Base-by-base conservation (phyloP, 2,888 invertebrate genomes). In the Smittia sp. region DNA sequence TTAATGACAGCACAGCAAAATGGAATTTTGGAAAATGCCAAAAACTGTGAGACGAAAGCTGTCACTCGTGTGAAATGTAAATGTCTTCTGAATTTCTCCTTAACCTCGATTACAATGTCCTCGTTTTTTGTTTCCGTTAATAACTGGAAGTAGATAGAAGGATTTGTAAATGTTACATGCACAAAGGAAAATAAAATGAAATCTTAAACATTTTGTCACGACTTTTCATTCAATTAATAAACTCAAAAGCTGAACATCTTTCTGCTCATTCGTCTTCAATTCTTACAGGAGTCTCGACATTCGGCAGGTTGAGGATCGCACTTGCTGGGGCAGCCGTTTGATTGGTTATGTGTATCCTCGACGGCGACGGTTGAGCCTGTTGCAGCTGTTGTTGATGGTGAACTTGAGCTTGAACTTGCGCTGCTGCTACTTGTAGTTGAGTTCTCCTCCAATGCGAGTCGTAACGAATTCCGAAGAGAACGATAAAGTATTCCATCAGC, bases 401-500 rank as follows among this genome's bases (percentile, higher is more conserved):
- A n/a, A 81, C 83, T 9, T 75, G 84, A 80, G 66, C 84, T 83
- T 52, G 83, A 83, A 15, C 3, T 81, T 74, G 84, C 80, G 77
- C 84, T 81, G 72, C 82, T 79, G 76, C 76, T 62, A 74, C 75
- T 75, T 76, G 52, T 3, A 72, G 38, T 74, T 76, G 77, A 9
- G 76, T 75, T 73, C 77, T 78, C 75, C 87, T 83, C 87, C 87
- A 88, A 78, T 86, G 86, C 79, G 87, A 87, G 79, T 88, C 87
- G 78, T 88, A 87, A 20, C 87, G 84, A 79, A 88, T 88, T 74
- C 87, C 87, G 79, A 87, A 87, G 54, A 88, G 81, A 75, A 88
- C 87, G 76, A 88, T 85, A 78, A 87, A 87, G 80, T 87, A 88
- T 79, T 88, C 88, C 78, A 88, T 82, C 70, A 88, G 80, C 1